phyloP scores from a whole-genome alignment of 2,797 vertebrate species.

The Parambassis ranga region DNA sequence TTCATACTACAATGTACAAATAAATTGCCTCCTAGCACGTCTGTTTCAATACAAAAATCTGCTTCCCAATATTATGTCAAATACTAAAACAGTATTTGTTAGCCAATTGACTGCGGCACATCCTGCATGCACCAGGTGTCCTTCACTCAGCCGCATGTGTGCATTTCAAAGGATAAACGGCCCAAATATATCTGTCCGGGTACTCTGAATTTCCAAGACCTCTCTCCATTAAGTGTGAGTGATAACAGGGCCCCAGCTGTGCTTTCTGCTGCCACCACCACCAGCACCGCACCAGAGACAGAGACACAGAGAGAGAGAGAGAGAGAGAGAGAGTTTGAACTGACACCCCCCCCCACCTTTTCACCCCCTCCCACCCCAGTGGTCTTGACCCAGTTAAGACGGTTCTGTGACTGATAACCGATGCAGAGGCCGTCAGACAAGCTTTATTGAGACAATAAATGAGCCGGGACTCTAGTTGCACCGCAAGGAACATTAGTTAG shows the following conservation, averaged over 20 bases:
- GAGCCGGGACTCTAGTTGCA: slow-evolving; percentile 67
- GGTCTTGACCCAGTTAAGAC: slow-evolving; percentile 81
- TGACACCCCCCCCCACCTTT: neutral
- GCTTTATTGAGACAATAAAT: slow-evolving; percentile 82
- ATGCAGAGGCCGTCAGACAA: slow-evolving; percentile 70
- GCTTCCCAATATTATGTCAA: neutral
- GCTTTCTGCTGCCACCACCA: slow-evolving; percentile 32
- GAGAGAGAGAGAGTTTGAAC: slow-evolving; percentile 29
- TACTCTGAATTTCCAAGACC: slow-evolving; percentile 61
- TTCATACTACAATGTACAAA: neutral
- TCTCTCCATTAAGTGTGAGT: slow-evolving; percentile 69
- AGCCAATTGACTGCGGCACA: neutral
- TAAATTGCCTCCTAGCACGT: neutral
- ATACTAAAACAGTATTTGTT: neutral
- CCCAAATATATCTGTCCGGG: slow-evolving; percentile 59
- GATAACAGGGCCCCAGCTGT: slow-evolving; percentile 74
- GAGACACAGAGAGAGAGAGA: slow-evolving; percentile 26
- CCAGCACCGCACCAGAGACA: slow-evolving; percentile 50
- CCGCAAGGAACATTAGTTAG: slow-evolving; percentile 74
- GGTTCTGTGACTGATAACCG: slow-evolving; percentile 78
- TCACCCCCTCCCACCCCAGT: slow-evolving; percentile 51
- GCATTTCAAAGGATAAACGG: slow-evolving; percentile 58
- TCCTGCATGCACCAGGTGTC: slow-evolving; percentile 43
- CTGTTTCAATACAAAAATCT: neutral
- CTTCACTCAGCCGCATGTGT: slow-evolving; percentile 46